A percentile compares a stretch with the other conserved stretches of the same genome.
phyloP scores from a whole-genome alignment of 2,888 invertebrate species.

The Scrobipalpa costella region DNA sequence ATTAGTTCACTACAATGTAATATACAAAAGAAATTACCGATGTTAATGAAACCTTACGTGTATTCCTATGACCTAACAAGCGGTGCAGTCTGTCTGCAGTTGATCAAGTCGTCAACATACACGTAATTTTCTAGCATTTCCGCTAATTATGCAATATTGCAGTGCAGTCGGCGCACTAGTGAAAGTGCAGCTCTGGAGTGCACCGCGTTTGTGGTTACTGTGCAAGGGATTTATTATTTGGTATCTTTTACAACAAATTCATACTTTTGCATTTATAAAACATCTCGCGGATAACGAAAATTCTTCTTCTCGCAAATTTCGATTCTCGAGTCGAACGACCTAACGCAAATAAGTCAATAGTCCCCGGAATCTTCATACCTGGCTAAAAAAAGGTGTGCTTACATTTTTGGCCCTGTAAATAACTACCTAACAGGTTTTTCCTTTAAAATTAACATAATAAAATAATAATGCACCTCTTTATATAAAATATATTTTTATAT shows the following conservation, averaged over 20 bases:
- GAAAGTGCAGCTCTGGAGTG: conserved; percentile 49
- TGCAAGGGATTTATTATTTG: conserved; percentile 25
- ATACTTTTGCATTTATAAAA: background rate
- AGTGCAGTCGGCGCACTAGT: conserved; percentile 44
- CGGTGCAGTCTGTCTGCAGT: background rate
- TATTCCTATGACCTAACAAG: background rate
- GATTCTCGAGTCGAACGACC: too few species aligned
- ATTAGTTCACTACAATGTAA: background rate
- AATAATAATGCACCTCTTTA: too few species aligned
- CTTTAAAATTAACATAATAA: too few species aligned
- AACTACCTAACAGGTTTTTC: too few species aligned
- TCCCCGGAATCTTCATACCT: too few species aligned
- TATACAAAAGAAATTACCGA: background rate
- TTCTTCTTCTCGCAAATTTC: background rate
- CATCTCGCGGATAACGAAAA: background rate
- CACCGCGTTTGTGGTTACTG: conserved; percentile 35
- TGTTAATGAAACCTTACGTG: conserved; percentile 5
- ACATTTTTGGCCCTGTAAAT: too few species aligned
- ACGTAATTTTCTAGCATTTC: conserved; percentile 64
- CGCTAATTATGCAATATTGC: conserved; percentile 53
- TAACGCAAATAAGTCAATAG: too few species aligned
- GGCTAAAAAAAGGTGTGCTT: too few species aligned
- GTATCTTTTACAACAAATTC: background rate
- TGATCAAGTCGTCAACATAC: conserved; percentile 37
- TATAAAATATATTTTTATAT: too few species aligned